phyloP scores from a whole-genome alignment of 2,113 vertebrate genomes.

The Embiotoca jacksoni region DNA sequence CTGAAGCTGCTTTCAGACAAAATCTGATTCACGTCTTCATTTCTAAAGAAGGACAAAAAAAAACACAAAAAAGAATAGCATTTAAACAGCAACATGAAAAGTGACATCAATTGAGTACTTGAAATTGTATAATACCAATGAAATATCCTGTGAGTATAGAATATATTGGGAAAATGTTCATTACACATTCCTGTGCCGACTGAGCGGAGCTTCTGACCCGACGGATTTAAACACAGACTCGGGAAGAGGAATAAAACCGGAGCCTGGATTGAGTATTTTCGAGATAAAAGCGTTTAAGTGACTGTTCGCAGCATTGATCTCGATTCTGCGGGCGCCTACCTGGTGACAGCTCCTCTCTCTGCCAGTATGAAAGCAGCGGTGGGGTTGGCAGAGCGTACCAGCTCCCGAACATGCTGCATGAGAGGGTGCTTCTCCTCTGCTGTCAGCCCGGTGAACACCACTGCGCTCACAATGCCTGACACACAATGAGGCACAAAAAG shows the following conservation, averaged over 20 bases:
- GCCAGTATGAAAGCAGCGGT: conserved; percentile 89
- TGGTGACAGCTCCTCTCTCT: conserved; percentile 91
- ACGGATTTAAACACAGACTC: conserved; percentile 25
- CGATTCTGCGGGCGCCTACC: conserved; percentile 80
- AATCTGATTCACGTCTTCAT: conserved; percentile 92
- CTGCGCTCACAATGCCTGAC: conserved; percentile 91
- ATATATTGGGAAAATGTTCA: background rate
- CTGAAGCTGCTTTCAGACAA: conserved; percentile 92
- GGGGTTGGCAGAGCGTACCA: conserved; percentile 92
- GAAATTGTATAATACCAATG: too few relatives aligned
- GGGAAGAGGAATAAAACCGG: conserved; percentile 16
- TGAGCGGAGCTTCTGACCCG: conserved; percentile 11
- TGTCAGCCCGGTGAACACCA: conserved; percentile 92
- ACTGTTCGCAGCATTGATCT: conserved; percentile 58
- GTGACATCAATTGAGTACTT: too few relatives aligned
- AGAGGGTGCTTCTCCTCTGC: conserved; percentile 89
- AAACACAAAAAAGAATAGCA: background rate
- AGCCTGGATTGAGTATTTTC: conserved; percentile 34
- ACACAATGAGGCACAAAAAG: conserved; percentile 35
- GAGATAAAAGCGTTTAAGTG: conserved; percentile 44
- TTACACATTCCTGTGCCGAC: background rate
- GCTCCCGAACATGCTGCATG: conserved; percentile 88
- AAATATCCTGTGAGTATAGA: background rate
- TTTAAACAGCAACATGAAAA: too few relatives aligned
- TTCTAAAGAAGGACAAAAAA: conserved; percentile 78